phyloP scores from a whole-genome alignment of 1,140 invertebrate species.

The Zaprionus davidi region DNA sequence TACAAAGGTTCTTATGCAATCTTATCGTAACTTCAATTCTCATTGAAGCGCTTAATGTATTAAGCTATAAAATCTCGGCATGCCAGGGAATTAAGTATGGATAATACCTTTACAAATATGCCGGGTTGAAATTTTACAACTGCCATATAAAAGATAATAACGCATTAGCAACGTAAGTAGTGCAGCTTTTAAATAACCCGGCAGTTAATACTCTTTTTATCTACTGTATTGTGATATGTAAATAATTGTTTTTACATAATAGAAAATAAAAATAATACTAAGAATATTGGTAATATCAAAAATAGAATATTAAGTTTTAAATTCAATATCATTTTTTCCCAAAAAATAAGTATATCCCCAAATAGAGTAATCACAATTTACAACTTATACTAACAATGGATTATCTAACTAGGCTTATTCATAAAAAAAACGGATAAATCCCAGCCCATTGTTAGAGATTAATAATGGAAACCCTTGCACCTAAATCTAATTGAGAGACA shows the following conservation, averaged over 20 bases:
- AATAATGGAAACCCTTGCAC: not conserved
- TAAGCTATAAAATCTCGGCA: not conserved
- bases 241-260: not conserved
- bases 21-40: not conserved
- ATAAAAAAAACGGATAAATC: not conserved
- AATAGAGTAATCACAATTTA: no score
- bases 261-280: not conserved
- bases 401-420: constrained; percentile 2
- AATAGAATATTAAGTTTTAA: no score
- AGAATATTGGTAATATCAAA: not conserved
- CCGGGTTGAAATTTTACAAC: not conserved
- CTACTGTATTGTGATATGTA: not conserved
- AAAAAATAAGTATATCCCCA: no score
- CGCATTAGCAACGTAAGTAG: not conserved
- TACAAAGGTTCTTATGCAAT: not conserved
- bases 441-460: not conserved
- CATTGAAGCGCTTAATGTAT: not conserved
- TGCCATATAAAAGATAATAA: not conserved
- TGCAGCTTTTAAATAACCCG: not conserved
- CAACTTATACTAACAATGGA: not conserved
- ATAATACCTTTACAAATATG: not conserved
- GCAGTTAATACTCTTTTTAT: not conserved
- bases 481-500: not conserved
- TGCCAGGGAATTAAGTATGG: not conserved
- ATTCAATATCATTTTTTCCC: no score